Evolutionary conservation across 2,888 invertebrate genomes (phyloP), one percentile per base, ranked within the genome.

Genomic region (Theretra japonica): DNA sequence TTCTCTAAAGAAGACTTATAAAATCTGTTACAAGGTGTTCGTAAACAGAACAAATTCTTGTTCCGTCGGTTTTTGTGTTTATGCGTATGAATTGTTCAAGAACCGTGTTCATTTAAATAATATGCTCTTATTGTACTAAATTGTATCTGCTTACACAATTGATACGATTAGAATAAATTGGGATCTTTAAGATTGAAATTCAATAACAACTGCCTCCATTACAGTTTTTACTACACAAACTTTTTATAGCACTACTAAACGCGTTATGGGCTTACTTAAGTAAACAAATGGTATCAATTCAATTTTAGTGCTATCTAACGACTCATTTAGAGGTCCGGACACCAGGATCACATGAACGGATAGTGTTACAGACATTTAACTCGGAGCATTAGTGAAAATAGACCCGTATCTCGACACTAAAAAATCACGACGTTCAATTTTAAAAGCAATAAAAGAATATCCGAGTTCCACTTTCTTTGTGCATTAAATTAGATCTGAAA

Each of bases 401-500:
- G 41, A 8, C 53, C 76, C 73, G 70, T 77, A 76, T 80, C 77
- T 79, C 75, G 76, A 75, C 73, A 75, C 75, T 72, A 75, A 76
- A 74, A 77, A 73, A 77, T 76, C 81, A 80, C 80, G 78, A 76
- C 76, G 83, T 76, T 71, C 79, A 83, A 81, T 80, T 77, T 73
- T 70, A 74, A 72, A 73, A 57, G 74, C 73, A 73, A 79, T 79
- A 81, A 80, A 83, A 86, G 65, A 72, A 72, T 74, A 76, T 73
- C 71, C 74, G 79, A 72, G 77, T 75, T 60, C 80, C 71, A 81
- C 75, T 82, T 81, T 77, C 76, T n/a, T 73, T 78, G 76, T 73
- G 76, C 76, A 77, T 81, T 81, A 79, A 80, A 77, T 80, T 79
- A 81, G 81, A 70, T 68, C 48, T 25, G 5, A 78, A 80, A 79